Evolutionary conservation across 2,888 invertebrate species (phyloP), one percentile per base, ranked within the genome.

Genomic region (Aelia acuminata): DNA sequence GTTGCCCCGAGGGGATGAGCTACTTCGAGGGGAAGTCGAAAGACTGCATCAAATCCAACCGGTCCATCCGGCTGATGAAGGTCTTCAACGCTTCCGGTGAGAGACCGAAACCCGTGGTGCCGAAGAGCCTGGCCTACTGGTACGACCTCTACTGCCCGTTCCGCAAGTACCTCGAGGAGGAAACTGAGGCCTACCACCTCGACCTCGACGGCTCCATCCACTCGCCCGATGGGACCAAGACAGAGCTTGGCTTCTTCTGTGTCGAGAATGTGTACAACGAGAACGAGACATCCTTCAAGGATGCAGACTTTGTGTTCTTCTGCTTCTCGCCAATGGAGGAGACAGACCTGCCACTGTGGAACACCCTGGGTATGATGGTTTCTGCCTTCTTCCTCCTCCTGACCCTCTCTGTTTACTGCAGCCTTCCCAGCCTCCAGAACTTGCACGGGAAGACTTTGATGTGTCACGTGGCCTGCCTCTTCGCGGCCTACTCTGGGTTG

Each of bases 361-460:
- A 90, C 87, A 91, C 91, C 15, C 88, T 89, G 4, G 91, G 93
- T 50, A 90, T 92, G 89, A 92, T 94, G 84, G 93, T 94, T 89
- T 96, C 96, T n/a, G 94, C 94, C 90, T 92, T 94, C 18, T 96
- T 95, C 91, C 93, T 96, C 90, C 92, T 94, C 8, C 91, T 95
- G 43, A 96, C 96, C 0, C 92, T 96, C 89, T 85, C 95, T 89
- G 95, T 96, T 48, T 96, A 96, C 92, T 92, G 93, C 84, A 93
- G 93, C 8, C 92, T 96, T 88, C 94, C 96, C 1, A 94, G 94
- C 90, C 93, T 96, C 88, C 94, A 94, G 89, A 96, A 96, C 92
- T 93, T 96, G 31, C 96, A 96, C 89, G 96, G 96, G 0, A 94
- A 95, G 91, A 96, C 95, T 22, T 93, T 96, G 84, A 95, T 96